Percentiles rank a stretch among this genome's conserved stretches.
Conservation (phyloP, 2,888 invertebrate genomes). For the Belgica antarctica region DNA sequence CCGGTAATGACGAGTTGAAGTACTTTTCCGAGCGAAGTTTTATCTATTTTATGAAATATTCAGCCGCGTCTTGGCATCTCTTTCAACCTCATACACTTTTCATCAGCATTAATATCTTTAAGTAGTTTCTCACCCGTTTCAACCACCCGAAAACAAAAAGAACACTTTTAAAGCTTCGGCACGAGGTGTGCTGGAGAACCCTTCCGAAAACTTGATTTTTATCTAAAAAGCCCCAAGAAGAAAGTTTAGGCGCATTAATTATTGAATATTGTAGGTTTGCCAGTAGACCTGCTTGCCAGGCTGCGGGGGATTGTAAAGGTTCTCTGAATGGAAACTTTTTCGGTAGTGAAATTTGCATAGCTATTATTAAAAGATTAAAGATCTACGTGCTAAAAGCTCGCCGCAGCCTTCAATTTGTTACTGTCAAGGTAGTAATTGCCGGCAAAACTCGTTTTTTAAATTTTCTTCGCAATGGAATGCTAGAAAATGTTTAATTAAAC, state of each 20-base stretch:
- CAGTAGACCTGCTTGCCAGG: no score
- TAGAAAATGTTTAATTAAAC: constrained; percentile 24
- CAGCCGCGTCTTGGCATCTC: no score
- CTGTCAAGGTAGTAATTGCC: constrained; percentile 21
- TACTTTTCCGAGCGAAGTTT: no score
- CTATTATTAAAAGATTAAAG: constrained; percentile 26
- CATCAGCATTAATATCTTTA: constrained; percentile 17
- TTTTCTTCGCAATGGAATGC: background rate
- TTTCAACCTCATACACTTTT: no score
- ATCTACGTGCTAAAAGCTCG: constrained; percentile 15
- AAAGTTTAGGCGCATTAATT: constrained; percentile 22
- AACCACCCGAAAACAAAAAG: background rate
- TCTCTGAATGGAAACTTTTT: background rate
- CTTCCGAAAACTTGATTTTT: constrained; percentile 22
- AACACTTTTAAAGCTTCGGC: background rate
- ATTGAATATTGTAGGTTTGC: constrained; percentile 22
- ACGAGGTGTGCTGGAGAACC: constrained; percentile 17
- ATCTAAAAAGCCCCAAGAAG: background rate
- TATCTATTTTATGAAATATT: background rate
- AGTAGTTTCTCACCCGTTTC: background rate
- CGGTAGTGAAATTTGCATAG: constrained; percentile 1
- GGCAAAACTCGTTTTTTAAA: background rate
- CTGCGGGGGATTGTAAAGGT: background rate
- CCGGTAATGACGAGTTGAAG: no score
- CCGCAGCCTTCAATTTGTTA: constrained; percentile 11